Evolutionary conservation across 2,113 vertebrate genomes (phyloP).

Genomic region (Nerophis lumbriciformis): DNA sequence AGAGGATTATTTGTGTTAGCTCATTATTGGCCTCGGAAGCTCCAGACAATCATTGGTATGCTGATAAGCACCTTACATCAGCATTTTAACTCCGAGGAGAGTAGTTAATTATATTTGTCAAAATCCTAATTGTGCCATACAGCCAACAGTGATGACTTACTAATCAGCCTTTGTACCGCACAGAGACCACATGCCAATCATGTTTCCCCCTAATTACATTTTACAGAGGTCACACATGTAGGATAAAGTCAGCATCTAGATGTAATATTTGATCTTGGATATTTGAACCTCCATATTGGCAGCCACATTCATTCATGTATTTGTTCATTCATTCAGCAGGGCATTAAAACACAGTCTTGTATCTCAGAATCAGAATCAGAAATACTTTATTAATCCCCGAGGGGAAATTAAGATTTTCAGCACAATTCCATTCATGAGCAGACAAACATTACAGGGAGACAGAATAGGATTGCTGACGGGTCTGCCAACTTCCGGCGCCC

Average conservation of each 20-base stretch:
- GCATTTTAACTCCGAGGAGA: constrained; percentile 44
- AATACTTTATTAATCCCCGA: too few species aligned
- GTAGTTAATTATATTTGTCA: constrained; percentile 27
- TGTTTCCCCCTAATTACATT: constrained; percentile 30
- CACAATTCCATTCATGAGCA: too few species aligned
- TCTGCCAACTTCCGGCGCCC: too few species aligned
- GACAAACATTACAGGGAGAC: too few species aligned
- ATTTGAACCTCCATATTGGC: too few species aligned
- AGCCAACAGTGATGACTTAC: constrained; percentile 23
- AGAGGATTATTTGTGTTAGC: constrained; percentile 11
- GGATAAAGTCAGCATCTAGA: not conserved
- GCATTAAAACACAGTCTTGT: too few species aligned
- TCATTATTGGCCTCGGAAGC: constrained; percentile 43
- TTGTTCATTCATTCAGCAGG: too few species aligned
- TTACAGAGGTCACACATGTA: constrained; percentile 16
- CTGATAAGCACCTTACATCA: constrained; percentile 16
- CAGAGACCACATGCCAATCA: constrained; percentile 50
- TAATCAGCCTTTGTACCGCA: constrained; percentile 53
- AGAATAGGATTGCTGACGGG: too few species aligned
- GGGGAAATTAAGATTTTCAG: too few species aligned
- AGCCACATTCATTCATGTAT: too few species aligned
- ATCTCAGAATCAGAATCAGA: too few species aligned
- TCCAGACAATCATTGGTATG: constrained; percentile 36
- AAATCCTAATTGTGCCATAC: constrained; percentile 39
- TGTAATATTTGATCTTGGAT: too few species aligned